Conservation (phyloP, 2,888 invertebrate genomes). For the Epinotia bilunana region DNA sequence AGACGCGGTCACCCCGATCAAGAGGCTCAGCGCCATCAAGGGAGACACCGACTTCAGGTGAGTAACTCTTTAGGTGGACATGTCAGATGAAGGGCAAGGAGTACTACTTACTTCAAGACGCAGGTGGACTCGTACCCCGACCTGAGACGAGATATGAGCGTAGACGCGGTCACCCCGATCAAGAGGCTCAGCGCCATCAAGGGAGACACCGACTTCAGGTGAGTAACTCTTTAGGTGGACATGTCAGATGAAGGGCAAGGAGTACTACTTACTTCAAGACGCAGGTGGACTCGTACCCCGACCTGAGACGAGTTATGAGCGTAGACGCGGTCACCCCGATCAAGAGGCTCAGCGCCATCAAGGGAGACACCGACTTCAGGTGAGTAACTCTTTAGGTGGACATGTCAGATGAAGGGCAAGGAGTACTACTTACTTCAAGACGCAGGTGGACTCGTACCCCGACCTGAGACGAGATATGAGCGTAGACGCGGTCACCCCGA, state of each 20-base stretch:
- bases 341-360: constrained; percentile 64
- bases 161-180: constrained; percentile 75
- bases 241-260: constrained; percentile 69
- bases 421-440: constrained; percentile 77
- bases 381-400: constrained; percentile 75
- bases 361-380: constrained; percentile 77
- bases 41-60: constrained; percentile 78
- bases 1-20: constrained; percentile 73
- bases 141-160: constrained; percentile 67
- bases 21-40: constrained; percentile 66
- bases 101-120: constrained; percentile 74
- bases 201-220: constrained; percentile 78
- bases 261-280: constrained; percentile 77
- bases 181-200: constrained; percentile 66
- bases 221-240: constrained; percentile 68
- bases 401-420: constrained; percentile 67
- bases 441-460: constrained; percentile 70
- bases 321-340: constrained; percentile 76
- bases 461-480: constrained; percentile 68
- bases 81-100: constrained; percentile 71
- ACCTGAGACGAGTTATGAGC: constrained; percentile 67
- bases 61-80: constrained; percentile 68
- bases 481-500: constrained; percentile 74
- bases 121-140: constrained; percentile 70
- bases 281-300: constrained; percentile 69